Evolutionary conservation across 1,140 invertebrate species (phyloP), one percentile per base, ranked within the genome.

Genomic region (Heliconius melpomene): DNA sequence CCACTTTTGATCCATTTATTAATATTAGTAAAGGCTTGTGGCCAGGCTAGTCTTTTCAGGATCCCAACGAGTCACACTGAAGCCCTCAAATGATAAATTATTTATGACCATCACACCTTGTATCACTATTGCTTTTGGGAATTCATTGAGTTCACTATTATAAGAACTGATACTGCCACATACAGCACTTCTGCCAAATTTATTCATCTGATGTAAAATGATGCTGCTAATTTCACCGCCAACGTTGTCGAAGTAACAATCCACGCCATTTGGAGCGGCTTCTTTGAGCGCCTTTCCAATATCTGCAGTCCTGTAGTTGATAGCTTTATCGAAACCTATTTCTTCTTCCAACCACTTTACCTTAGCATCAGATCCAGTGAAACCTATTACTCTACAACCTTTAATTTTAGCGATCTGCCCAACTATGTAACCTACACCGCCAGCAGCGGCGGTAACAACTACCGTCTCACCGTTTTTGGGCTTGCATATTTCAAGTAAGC

Each of bases 281-380:
- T 96, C 87, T 78, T 95, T 95, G 32, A 97, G 89, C 32, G 92
- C 94, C 36, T 91, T 79, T 3, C 87, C 84, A 26, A 97, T 79
- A 80, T 96, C 88, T 18, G 91, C 91, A 0, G 93, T 96, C 88
- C 97, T 97, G 86, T 97, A 97, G 90, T 97, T 97, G 9, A 60
- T 60, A 60, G 23, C 23, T 60, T 60, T 60, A 13, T 60, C 57
- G 57, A 60, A 60, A 9, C 95, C 95, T 1, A 97, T 87, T 36
- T 96, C 95, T 5, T 96, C 85, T 60, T 95, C 95, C 1, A 97
- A 86, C 96, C 96, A 97, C 81, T 96, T 89, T 46, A 96, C 95
- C 94, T 98, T 97, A 0, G 96, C 96, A 77, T 97, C 96, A 5
- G 95, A 85, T 16, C 97, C 97, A 74, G 96, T 95, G 85, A 97